Evolutionary conservation across 1,140 invertebrate genomes (phyloP), one percentile per base, ranked within the genome.

Genomic region (Ceratina australensis): DNA sequence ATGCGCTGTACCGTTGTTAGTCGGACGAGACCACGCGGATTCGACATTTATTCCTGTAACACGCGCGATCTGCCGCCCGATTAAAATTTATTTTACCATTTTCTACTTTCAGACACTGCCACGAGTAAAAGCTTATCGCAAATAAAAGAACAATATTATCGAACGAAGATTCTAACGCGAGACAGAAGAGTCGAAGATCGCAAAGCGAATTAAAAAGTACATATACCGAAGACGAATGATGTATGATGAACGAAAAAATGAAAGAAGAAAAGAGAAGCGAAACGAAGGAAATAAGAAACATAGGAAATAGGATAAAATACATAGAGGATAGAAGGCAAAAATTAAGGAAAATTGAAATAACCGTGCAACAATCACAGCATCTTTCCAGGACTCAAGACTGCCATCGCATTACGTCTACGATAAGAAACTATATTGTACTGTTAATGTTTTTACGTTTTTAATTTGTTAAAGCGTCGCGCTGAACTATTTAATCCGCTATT

Each of bases 401-500:
- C 89, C 90, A 91, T 87, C 88, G 88, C 80, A 89, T 89, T 90
- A 89, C 83, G 76, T 91, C 87, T 90, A 90, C 85, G 86, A 88
- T 90, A 89, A 90, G 85, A 87, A 88, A 85, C 80, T 89, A 89
- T 90, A 89, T 88, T 89, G 86, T 90, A 90, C 88, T 89, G 90
- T 91, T 91, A 89, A 91, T 89, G 88, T 92, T 91, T 91, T 90
- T 89, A 91, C 89, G 89, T 92, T 91, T 89, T 91, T 90, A 90
- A 91, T 91, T 87, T 87, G 87, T 90, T 91, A 86, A 90, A 61
- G 86, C 87, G 87, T 90, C 88, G 87, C 87, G 81, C 83, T 86
- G 79, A 84, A 86, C 82, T 87, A 84, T 88, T 87, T 81, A 77
- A 85, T 82, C 82, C 79, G 79, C 83, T 82, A 84, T 80, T 86